Conservation (phyloP, 1,140 invertebrate species). For the Cydia strobilella region DNA sequence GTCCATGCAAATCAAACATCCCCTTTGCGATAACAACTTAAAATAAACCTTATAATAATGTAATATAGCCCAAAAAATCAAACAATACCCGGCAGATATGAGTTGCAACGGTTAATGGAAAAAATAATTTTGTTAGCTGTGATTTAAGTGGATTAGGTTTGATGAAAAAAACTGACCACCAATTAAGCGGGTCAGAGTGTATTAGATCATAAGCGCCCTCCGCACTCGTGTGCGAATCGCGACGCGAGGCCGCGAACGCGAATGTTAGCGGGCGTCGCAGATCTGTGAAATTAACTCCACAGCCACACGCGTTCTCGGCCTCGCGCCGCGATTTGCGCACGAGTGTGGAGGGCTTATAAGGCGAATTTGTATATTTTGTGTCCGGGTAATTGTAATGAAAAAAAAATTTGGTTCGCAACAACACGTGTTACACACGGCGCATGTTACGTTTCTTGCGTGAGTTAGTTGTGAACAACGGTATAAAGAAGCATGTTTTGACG, state of each 20-base stretch:
- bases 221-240: no score
- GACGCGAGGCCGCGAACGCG: no score
- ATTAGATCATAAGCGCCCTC: slow-evolving; percentile 13
- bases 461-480: no score
- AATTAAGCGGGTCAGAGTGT: background rate
- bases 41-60: background rate
- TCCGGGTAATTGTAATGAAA: background rate
- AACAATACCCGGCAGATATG: background rate
- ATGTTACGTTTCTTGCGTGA: no score
- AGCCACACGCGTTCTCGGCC: no score
- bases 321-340: no score
- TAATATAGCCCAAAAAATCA: background rate
- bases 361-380: slow-evolving; percentile 8
- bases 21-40: background rate
- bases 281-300: no score
- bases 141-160: background rate
- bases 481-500: no score
- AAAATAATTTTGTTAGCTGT: background rate
- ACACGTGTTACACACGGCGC: no score
- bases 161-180: background rate
- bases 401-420: background rate
- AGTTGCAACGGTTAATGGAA: background rate
- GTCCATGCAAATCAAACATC: slow-evolving; percentile 4
- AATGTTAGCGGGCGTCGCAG: no score
- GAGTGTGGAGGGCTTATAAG: no score